Evolutionary conservation across 2,113 vertebrate species (phyloP).

Genomic region (Scortum barcoo): DNA sequence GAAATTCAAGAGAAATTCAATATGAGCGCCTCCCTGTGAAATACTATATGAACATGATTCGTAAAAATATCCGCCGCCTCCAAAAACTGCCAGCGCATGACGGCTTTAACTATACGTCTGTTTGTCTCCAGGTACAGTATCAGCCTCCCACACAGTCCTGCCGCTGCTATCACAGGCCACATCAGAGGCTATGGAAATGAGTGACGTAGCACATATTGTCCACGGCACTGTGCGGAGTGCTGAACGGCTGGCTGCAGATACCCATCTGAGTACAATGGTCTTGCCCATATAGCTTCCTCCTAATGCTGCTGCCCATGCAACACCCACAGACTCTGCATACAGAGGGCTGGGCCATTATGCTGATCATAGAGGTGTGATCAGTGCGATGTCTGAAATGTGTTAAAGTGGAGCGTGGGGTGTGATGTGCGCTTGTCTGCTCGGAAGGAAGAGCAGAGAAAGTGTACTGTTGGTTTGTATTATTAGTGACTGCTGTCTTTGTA

Average conservation of each 20-base stretch:
- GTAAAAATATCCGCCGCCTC: conserved; percentile 52
- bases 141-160: conserved; percentile 55
- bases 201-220: conserved; percentile 47
- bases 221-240: background rate
- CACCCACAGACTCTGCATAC: conserved; percentile 7
- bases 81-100: background rate
- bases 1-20: background rate
- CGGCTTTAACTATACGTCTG: conserved; percentile 11
- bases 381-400: conserved; percentile 41
- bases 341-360: conserved; percentile 5
- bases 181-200: conserved; percentile 74
- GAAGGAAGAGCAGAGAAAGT: background rate
- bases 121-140: conserved; percentile 65
- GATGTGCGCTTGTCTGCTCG: background rate
- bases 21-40: background rate
- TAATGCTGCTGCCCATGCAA: conserved; percentile 11
- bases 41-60: conserved; percentile 45
- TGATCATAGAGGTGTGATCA: conserved; percentile 31
- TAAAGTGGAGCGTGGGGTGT: conserved; percentile 29
- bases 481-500: background rate
- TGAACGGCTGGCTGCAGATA: conserved; percentile 55
- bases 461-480: background rate
- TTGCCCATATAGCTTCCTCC: conserved; percentile 51
- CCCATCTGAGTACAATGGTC: conserved; percentile 58
- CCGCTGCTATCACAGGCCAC: conserved; percentile 57